Evolutionary conservation across 2,797 vertebrate species (phyloP), one percentile per base, ranked within the genome.

Genomic region (Tapera naevia): DNA sequence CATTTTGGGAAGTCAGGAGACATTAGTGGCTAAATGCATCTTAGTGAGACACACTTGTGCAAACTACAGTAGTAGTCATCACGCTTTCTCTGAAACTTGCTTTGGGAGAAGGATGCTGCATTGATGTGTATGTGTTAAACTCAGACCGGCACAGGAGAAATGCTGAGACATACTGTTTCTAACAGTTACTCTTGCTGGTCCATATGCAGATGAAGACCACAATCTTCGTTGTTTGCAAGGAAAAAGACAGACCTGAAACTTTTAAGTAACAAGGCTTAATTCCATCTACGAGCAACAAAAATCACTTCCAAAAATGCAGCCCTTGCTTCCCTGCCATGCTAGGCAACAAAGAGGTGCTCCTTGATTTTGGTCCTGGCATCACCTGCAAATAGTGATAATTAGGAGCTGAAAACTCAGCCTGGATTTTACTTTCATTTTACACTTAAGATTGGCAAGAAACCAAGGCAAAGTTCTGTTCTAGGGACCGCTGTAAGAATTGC

Each of bases 41-140:
- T 88, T 61, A 51, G 33, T 54, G 32, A 23, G 37, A 73, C 10
- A 28, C 39, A 50, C 32, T 39, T 70, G 25, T 66, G 43, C 28
- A 93, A 84, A 74, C 41, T 48, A 25, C 21, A 37, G 13, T 46
- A 39, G 33, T 66, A 25, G 53, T 69, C 37, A 65, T 48, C 78
- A 33, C 4, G 57, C 10, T 46, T 54, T 39, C 73, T 76, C 28
- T 41, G 23, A 73, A 94, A 45, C 10, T 8, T 39, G 18, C 67
- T 56, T 70, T 0, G 1, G 24, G 28, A 80, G 43, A 86, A 76
- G 21, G 66, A 0, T 0, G 9, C 56, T 71, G 10, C 10, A 23
- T 27, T 30, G 37, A 7, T 46, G 37, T 37, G 23, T n/a, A n/a
- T 41, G 41, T 35, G 50, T 50, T 43, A 92, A 67, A 76, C 57